phyloP scores from a whole-genome alignment of 2,888 invertebrate species.

The Odontocerum albicorne region DNA sequence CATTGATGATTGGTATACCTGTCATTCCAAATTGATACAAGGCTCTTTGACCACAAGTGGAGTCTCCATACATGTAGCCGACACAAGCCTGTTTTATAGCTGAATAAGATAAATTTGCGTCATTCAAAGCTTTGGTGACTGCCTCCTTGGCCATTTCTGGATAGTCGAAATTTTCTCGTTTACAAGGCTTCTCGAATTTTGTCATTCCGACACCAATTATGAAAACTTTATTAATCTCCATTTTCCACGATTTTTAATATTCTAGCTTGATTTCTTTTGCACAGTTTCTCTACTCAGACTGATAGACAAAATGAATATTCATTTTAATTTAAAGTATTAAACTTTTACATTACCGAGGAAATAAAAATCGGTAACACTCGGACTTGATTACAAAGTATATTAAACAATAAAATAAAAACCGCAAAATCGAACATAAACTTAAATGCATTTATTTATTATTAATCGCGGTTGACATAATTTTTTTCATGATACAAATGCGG shows the following conservation, averaged over 20 bases:
- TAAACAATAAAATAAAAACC: too few species aligned
- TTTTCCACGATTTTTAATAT: background rate
- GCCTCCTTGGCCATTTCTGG: constrained; percentile 95
- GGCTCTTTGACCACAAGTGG: constrained; percentile 93
- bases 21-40: constrained; percentile 93
- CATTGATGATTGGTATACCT: constrained; percentile 96
- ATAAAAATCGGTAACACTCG: constrained; percentile 15
- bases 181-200: constrained; percentile 95
- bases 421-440: too few species aligned
- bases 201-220: constrained; percentile 98
- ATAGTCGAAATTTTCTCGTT: constrained; percentile 80
- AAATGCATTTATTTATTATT: too few species aligned
- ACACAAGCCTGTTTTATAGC: constrained; percentile 88
- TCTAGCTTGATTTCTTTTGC: background rate
- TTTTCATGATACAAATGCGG: too few species aligned
- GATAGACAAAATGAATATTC: background rate
- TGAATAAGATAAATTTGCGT: constrained; percentile 75
- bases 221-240: constrained; percentile 64
- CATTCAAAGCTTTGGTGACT: constrained; percentile 81
- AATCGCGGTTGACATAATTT: too few species aligned
- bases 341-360: constrained; percentile 17
- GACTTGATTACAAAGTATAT: too few species aligned
- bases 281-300: background rate
- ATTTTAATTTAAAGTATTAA: too few species aligned
- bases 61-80: constrained; percentile 95